These are phyloP conservation scores for Pheosia gnoma DNA, from an alignment of 2,888 invertebrate species.

Conservation along the genomic window DNA sequence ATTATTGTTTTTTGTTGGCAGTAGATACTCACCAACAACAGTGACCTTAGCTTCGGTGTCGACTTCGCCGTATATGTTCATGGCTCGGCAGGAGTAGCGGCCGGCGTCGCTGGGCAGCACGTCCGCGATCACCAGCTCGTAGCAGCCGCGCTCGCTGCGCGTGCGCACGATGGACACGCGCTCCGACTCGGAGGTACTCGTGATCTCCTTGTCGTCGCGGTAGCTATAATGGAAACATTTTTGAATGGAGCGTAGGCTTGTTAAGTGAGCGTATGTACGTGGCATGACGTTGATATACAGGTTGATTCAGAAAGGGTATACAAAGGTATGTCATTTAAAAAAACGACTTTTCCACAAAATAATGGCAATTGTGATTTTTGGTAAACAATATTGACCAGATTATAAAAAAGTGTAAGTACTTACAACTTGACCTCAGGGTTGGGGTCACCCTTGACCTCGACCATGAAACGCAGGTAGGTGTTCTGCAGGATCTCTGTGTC, in stretches of 20 bases:
- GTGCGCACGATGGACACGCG: constrained; percentile 89
- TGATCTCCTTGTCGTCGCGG: constrained; percentile 91
- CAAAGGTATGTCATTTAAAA: too few relatives aligned
- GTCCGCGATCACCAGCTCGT: constrained; percentile 93
- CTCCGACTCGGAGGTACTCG: constrained; percentile 86
- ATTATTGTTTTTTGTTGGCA: too few relatives aligned
- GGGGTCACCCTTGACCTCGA: constrained; percentile 94
- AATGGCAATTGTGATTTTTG: too few relatives aligned
- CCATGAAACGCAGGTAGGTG: constrained; percentile 94
- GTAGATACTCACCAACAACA: constrained; percentile 86
- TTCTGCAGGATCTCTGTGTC: constrained; percentile 94
- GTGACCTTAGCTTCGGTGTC: constrained; percentile 90
- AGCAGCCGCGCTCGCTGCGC: constrained; percentile 92
- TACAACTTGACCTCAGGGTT: constrained; percentile 96
- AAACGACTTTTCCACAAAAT: too few relatives aligned
- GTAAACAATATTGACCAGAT: too few relatives aligned
- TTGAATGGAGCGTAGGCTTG: neutral
- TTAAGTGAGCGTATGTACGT: too few relatives aligned
- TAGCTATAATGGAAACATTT: constrained; percentile 83
- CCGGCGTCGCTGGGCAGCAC: constrained; percentile 92
- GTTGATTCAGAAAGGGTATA: too few relatives aligned
- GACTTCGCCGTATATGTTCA: constrained; percentile 91
- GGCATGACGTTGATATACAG: too few relatives aligned
- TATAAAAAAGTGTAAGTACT: constrained; percentile 62
- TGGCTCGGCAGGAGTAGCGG: constrained; percentile 92